Percentiles rank a stretch among this genome's conserved stretches.
Evolutionary conservation across 2,888 invertebrate species (phyloP).

Genomic region (Phaedon cochleariae): DNA sequence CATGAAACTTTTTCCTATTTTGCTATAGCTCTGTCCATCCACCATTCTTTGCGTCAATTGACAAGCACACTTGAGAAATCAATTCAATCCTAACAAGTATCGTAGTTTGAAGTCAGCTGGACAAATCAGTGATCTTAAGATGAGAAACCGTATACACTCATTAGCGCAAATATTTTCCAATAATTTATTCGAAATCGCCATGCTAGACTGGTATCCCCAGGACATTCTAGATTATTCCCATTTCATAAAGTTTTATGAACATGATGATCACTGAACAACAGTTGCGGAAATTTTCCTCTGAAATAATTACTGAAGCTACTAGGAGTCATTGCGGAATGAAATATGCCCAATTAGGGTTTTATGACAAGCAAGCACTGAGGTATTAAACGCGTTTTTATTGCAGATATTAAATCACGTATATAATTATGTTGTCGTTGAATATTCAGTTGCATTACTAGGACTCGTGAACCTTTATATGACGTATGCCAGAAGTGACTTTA

Average conservation of each 20-base stretch:
- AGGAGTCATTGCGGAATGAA: background rate
- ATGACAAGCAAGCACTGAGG: background rate
- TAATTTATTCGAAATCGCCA: slow-evolving; percentile 9
- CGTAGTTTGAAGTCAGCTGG: too few relatives aligned
- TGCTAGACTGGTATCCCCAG: slow-evolving; percentile 8
- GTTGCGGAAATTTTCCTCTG: background rate
- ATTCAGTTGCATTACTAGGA: background rate
- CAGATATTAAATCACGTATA: background rate
- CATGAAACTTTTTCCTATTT: too few relatives aligned
- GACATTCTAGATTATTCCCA: slow-evolving; percentile 4
- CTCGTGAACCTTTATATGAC: too few relatives aligned
- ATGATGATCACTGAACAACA: background rate
- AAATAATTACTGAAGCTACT: background rate
- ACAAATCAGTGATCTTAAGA: too few relatives aligned
- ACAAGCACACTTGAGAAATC: too few relatives aligned
- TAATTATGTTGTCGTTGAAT: background rate
- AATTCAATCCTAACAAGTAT: too few relatives aligned
- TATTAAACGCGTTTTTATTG: background rate
- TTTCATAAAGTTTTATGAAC: slow-evolving; percentile 14
- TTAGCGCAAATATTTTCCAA: background rate
- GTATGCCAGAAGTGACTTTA: too few relatives aligned
- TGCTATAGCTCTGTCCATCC: too few relatives aligned
- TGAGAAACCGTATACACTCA: background rate
- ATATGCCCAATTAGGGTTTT: background rate
- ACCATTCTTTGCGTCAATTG: too few relatives aligned